A percentile compares a stretch with the other conserved stretches of the same genome.
Conservation (phyloP, 37 sponge, comb jelly and placozoan genomes). For the Lycopodina hypogea region DNA sequence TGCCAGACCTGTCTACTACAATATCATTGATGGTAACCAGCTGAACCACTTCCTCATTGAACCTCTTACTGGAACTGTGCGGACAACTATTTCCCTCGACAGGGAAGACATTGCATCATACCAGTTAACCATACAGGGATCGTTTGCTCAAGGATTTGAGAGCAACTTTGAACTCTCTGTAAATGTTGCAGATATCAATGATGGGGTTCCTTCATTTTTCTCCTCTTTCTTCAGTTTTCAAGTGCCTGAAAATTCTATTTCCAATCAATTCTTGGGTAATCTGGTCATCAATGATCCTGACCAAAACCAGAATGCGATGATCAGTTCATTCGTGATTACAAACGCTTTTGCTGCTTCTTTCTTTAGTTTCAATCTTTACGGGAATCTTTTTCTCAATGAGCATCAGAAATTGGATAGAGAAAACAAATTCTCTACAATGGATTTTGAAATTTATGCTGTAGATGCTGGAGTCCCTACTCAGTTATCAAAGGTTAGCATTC, state of each 20-base stretch:
- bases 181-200: conserved; percentile 50
- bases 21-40: conserved; percentile 61
- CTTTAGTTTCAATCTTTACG: conserved; percentile 31
- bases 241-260: conserved; percentile 34
- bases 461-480: conserved; percentile 44
- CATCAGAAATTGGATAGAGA: conserved; percentile 40
- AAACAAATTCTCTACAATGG: neutral
- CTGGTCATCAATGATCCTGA: conserved; percentile 41
- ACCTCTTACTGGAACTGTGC: conserved; percentile 52
- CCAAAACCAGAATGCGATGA: conserved; percentile 30
- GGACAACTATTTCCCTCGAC: conserved; percentile 53
- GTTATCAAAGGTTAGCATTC: conserved; percentile 15
- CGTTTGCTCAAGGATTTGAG: conserved; percentile 11
- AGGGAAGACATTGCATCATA: conserved; percentile 39
- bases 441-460: conserved; percentile 30
- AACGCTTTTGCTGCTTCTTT: conserved; percentile 27
- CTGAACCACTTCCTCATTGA: conserved; percentile 58
- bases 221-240: neutral
- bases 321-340: conserved; percentile 19
- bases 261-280: neutral
- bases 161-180: conserved; percentile 36
- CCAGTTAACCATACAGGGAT: conserved; percentile 44
- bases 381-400: conserved; percentile 14
- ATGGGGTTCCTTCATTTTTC: conserved; percentile 46
- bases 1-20: conserved; percentile 39